Conservation (phyloP, 2,888 invertebrate genomes). For the Junonia oenone region DNA sequence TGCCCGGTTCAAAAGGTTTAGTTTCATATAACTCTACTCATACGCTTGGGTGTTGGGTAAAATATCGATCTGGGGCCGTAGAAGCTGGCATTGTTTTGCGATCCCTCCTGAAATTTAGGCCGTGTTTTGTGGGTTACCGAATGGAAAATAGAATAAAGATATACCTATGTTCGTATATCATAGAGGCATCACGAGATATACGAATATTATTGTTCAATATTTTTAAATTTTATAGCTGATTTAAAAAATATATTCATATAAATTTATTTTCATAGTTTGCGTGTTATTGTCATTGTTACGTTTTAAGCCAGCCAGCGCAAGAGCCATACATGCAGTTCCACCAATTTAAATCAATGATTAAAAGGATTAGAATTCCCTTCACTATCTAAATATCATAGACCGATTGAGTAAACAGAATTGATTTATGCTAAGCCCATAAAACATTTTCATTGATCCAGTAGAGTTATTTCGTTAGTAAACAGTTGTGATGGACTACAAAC, state of each 20-base stretch:
- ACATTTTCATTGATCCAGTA: conserved; percentile 6
- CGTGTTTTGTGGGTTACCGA: conserved; percentile 20
- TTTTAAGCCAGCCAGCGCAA: too few species aligned
- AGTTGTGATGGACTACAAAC: conserved; percentile 3
- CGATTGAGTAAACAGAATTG: conserved; percentile 10
- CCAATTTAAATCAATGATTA: too few species aligned
- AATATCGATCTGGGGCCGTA: conserved; percentile 29
- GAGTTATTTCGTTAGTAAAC: conserved; percentile 10
- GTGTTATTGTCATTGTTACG: too few species aligned
- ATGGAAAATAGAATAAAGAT: conserved; percentile 8
- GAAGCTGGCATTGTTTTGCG: conserved; percentile 29
- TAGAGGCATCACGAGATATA: too few species aligned
- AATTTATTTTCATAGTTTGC: too few species aligned
- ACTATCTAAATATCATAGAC: background rate
- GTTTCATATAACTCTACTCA: background rate
- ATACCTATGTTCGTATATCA: background rate
- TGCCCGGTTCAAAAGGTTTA: background rate
- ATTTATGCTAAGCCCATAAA: conserved; percentile 9
- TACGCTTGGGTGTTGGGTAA: conserved; percentile 16
- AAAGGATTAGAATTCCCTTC: background rate
- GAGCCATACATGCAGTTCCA: too few species aligned
- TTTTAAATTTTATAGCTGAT: too few species aligned
- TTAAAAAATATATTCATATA: too few species aligned
- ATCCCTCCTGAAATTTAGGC: conserved; percentile 21
- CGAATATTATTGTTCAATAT: too few species aligned